phyloP scores from a whole-genome alignment of 2,113 vertebrate species.

The Capreolus pygargus region DNA sequence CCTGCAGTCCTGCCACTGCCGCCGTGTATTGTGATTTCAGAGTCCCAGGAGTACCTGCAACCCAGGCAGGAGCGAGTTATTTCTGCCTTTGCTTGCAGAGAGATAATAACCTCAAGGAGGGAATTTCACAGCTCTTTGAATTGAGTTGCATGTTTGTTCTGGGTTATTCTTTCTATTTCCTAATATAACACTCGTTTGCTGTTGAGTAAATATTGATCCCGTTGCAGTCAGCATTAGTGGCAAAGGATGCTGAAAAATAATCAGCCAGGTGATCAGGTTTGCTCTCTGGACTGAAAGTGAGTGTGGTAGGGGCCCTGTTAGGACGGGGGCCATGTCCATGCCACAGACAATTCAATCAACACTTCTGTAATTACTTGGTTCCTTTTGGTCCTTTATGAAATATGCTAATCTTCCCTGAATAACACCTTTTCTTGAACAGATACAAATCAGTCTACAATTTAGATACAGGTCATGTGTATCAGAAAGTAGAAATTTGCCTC shows the following conservation, averaged over 20 bases:
- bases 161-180: conserved; percentile 70
- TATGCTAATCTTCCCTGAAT: neutral
- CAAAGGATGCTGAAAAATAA: conserved; percentile 32
- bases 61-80: neutral
- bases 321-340: neutral
- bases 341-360: conserved; percentile 36
- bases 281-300: conserved; percentile 20
- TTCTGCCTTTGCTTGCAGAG: conserved; percentile 23
- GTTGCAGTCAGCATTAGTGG: conserved; percentile 54
- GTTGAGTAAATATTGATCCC: conserved; percentile 63
- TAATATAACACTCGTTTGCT: conserved; percentile 73
- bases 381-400: neutral
- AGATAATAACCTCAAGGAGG: conserved; percentile 31
- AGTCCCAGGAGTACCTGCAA: rapidly evolving
- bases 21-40: rapidly evolving
- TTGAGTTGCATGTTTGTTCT: conserved; percentile 74
- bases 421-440: neutral
- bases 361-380: neutral
- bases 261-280: neutral
- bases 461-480: neutral
- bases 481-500: neutral
- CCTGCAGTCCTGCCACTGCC: neutral
- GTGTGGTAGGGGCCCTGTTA: neutral
- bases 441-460: neutral
- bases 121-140: conserved; percentile 70